Evolutionary conservation across 2,113 vertebrate genomes (phyloP).

Genomic region (Mesocricetus auratus): DNA sequence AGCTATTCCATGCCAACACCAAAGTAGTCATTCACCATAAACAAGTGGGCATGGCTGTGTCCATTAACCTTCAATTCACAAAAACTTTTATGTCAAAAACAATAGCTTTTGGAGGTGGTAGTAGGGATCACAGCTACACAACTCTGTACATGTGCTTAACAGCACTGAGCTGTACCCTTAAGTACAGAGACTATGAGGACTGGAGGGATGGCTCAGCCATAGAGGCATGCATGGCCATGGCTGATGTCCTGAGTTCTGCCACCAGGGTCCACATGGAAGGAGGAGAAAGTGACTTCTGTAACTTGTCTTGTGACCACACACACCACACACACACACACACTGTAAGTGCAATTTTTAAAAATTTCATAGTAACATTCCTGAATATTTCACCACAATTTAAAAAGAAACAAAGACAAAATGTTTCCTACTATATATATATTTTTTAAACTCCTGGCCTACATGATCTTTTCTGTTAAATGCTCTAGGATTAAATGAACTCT

Average conservation of each 20-base stretch:
- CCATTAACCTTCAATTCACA: constrained; percentile 15
- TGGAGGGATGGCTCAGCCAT: neutral
- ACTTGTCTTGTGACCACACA: neutral
- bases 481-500: neutral
- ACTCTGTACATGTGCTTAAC: neutral
- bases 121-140: neutral
- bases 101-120: neutral
- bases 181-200: neutral
- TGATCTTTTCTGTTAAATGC: neutral
- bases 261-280: neutral
- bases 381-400: constrained; percentile 26
- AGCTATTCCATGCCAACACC: neutral
- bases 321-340: neutral
- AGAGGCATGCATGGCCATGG: neutral
- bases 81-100: neutral
- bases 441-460: neutral
- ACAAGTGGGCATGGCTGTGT: neutral
- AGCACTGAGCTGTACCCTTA: neutral
- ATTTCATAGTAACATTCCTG: neutral
- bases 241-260: neutral
- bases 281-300: neutral
- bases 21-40: neutral
- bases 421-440: neutral
- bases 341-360: too few relatives aligned
- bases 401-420: neutral